A percentile compares a stretch with the other conserved stretches of the same genome.
These are phyloP conservation scores for Halichondria panicea DNA, from an alignment of 37 sponge, comb jelly and placozoan species.

Conservation along the genomic window DNA sequence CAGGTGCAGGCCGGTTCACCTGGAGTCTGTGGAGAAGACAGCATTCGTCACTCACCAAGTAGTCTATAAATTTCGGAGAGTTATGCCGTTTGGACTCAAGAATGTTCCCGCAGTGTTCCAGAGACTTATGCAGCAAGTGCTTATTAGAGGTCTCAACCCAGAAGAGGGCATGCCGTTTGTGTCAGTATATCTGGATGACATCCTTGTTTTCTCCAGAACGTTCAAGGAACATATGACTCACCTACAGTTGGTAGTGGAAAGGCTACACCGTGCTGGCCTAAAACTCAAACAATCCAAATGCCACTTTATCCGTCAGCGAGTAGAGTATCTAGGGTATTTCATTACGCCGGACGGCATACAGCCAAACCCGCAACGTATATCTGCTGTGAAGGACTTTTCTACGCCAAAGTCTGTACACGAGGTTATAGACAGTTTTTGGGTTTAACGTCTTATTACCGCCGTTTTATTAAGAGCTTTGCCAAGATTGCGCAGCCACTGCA, in stretches of 20 bases:
- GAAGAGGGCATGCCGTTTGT: constrained; percentile 29
- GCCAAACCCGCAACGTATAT: neutral
- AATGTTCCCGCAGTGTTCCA: constrained; percentile 50
- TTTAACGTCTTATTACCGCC: constrained; percentile 28
- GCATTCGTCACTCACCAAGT: constrained; percentile 56
- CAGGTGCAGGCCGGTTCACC: constrained; percentile 44
- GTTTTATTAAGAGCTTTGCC: constrained; percentile 18
- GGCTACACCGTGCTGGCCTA: constrained; percentile 3
- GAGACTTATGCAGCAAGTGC: constrained; percentile 35
- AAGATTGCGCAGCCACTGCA: constrained; percentile 23
- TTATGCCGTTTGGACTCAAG: constrained; percentile 62
- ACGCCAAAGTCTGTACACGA: neutral
- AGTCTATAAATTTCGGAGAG: constrained; percentile 48
- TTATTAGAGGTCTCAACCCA: constrained; percentile 43
- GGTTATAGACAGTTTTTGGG: constrained; percentile 35
- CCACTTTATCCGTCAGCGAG: constrained; percentile 13
- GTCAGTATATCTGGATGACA: constrained; percentile 54
- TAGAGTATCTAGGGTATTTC: constrained; percentile 48
- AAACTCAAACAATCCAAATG: constrained; percentile 44
- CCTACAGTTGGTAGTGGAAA: constrained; percentile 13
- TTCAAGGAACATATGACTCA: constrained; percentile 26
- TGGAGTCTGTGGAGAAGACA: constrained; percentile 45
- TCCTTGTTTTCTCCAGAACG: constrained; percentile 18
- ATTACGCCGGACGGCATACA: constrained; percentile 27
- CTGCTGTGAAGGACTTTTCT: constrained; percentile 29